Base-by-base conservation (phyloP, 2,888 invertebrate genomes). In the Parnassius glacialis region DNA sequence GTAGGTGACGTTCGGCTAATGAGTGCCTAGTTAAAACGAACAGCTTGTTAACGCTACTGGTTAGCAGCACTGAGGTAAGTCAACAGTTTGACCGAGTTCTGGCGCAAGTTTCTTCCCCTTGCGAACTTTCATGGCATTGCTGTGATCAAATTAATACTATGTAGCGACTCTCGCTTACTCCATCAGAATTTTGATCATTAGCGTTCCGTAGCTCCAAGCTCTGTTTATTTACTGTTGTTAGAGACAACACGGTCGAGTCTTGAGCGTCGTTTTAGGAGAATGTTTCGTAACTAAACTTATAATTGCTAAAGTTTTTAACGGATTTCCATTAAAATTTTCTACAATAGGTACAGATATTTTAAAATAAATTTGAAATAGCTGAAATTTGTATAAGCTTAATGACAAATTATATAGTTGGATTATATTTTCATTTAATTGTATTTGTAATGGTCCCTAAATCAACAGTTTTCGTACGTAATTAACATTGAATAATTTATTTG, bases 111-210 rank as follows among this genome's bases (percentile, higher is more conserved):
- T 52, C 54, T 34, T 12, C 47, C 16, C 54, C 54, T 20, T 44
- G 55, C 66, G 64, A 82, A 84, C 74, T 82, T 80, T 74, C 75
- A 78, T 78, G 74, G 74, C 74, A 78, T 78, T 76, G 67, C 75
- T 74, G 69, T 75, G 79, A 85, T 85, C 76, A 76, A 83, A 83
- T 84, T 81, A 85, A 76, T 83, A 76, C 73, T 74, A 67, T 65
- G 66, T 71, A 70, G 68, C 70, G 69, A 70, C 73, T 74, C 64
- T 51, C 68, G 67, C 71, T 72, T 68, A 73, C 73, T 72, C 68
- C 68, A 73, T 75, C 76, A 76, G 70, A 78, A 78, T 80, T 81
- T 78, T 72, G 81, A 78, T 82, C 81, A 78, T 82, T 83, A 81
- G 75, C 72, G 71, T 68, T 25, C 51, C 59, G 58, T 53, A 63